A percentile compares a stretch with the other conserved stretches of the same genome.
Evolutionary conservation across 2,888 invertebrate genomes (phyloP).

Genomic region (Pycnomerus fuliginosus): DNA sequence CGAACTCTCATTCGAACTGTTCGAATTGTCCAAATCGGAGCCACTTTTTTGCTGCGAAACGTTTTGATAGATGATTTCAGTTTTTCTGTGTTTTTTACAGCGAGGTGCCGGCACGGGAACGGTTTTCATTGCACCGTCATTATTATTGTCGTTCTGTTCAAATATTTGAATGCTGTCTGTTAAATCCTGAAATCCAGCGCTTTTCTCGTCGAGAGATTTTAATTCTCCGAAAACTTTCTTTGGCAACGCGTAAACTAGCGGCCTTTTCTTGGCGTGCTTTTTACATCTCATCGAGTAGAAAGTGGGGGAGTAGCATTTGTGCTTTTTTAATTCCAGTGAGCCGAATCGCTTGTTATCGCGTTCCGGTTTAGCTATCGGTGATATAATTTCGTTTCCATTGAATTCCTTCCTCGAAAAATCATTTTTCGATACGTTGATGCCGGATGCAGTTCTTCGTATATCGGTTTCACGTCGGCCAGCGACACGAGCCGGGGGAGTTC

Average conservation of each 20-base stretch:
- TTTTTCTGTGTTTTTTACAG: constrained; percentile 41
- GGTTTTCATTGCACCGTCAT: constrained; percentile 27
- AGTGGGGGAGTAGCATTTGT: constrained; percentile 52
- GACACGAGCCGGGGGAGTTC: constrained; percentile 28
- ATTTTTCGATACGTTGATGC: constrained; percentile 30
- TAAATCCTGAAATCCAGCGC: constrained; percentile 63
- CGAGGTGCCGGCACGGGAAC: constrained; percentile 62
- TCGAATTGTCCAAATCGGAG: constrained; percentile 26
- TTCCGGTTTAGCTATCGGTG: constrained; percentile 21
- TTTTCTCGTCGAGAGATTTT: constrained; percentile 32
- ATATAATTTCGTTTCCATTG: constrained; percentile 15
- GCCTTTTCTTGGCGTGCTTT: constrained; percentile 49
- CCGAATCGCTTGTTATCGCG: constrained; percentile 41
- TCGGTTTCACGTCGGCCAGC: constrained; percentile 42
- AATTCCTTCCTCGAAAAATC: constrained; percentile 9
- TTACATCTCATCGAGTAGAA: constrained; percentile 53
- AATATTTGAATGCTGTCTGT: constrained; percentile 68
- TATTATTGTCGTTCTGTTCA: constrained; percentile 50
- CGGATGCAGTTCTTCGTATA: constrained; percentile 43
- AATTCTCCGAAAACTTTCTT: constrained; percentile 40
- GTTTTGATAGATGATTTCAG: constrained; percentile 44
- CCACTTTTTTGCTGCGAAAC: constrained; percentile 29
- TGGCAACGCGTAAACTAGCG: constrained; percentile 48
- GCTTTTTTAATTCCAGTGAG: constrained; percentile 48
- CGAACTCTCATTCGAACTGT: constrained; percentile 38